phyloP scores from a whole-genome alignment of 2,888 invertebrate species.

The Rhogogaster chlorosoma region DNA sequence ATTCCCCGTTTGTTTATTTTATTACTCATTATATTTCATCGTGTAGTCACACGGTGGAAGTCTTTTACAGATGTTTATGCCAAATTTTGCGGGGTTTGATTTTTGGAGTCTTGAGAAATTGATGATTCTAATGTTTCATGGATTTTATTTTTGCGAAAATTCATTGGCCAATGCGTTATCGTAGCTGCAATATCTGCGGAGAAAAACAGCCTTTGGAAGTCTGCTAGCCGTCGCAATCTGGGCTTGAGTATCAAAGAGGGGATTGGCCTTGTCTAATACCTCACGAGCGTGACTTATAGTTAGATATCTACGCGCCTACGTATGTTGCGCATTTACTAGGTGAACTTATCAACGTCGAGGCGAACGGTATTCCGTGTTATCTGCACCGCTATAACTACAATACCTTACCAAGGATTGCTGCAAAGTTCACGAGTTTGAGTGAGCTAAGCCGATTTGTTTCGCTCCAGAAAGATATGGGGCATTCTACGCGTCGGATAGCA shows the following conservation, averaged over 20 bases:
- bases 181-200: background rate
- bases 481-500: background rate
- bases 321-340: background rate
- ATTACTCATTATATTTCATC: conserved; percentile 52
- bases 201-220: background rate
- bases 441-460: background rate
- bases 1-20: conserved; percentile 29
- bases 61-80: background rate
- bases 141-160: background rate
- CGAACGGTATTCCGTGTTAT: conserved; percentile 42
- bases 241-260: conserved; percentile 5
- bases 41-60: conserved; percentile 47
- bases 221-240: background rate
- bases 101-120: no score
- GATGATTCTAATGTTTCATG: background rate
- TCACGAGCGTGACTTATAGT: background rate
- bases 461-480: background rate
- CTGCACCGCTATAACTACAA: conserved; percentile 48
- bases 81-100: background rate
- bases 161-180: background rate
- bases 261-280: conserved; percentile 6
- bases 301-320: background rate
- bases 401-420: conserved; percentile 51
- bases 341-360: conserved; percentile 6
- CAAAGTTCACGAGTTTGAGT: conserved; percentile 9